A percentile compares a stretch with the other conserved stretches of the same genome.
Conservation (phyloP, 2,113 vertebrate genomes). For the Sminthopsis crassicaudata region DNA sequence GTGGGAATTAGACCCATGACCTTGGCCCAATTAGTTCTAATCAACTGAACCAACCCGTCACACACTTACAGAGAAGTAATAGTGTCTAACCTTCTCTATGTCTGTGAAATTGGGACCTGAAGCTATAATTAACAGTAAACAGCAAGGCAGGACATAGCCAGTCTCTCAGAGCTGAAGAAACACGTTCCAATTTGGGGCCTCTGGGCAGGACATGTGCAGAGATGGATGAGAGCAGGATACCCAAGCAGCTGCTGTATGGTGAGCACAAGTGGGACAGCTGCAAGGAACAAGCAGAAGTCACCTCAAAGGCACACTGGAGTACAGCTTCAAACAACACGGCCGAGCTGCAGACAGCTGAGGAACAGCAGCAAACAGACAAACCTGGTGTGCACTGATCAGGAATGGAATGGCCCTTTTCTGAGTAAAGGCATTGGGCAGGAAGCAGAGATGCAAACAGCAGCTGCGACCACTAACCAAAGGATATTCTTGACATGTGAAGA, state of each 20-base stretch:
- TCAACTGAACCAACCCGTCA: slow-evolving; percentile 10
- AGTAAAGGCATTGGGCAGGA: neutral
- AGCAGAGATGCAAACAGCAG: slow-evolving; percentile 49
- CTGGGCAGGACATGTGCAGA: slow-evolving; percentile 61
- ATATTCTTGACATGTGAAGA: slow-evolving; percentile 21
- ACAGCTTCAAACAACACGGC: slow-evolving; percentile 49
- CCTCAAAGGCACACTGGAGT: slow-evolving; percentile 77
- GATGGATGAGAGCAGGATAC: slow-evolving; percentile 39
- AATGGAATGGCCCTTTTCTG: slow-evolving; percentile 14
- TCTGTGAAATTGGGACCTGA: neutral
- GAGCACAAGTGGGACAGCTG: slow-evolving; percentile 78
- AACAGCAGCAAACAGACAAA: slow-evolving; percentile 54
- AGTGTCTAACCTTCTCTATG: neutral
- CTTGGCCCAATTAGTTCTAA: neutral
- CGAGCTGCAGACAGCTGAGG: slow-evolving; percentile 70
- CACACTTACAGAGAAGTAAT: neutral
- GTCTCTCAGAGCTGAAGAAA: neutral
- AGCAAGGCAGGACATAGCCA: neutral
- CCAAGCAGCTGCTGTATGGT: slow-evolving; percentile 69
- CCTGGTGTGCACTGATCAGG: neutral
- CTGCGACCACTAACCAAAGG: slow-evolving; percentile 37
- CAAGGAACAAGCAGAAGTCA: slow-evolving; percentile 45
- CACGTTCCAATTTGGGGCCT: neutral
- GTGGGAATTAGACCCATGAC: neutral
- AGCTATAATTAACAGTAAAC: accelerated